Conservation (phyloP, 2,797 vertebrate genomes). For the Anguilla megastoma region DNA sequence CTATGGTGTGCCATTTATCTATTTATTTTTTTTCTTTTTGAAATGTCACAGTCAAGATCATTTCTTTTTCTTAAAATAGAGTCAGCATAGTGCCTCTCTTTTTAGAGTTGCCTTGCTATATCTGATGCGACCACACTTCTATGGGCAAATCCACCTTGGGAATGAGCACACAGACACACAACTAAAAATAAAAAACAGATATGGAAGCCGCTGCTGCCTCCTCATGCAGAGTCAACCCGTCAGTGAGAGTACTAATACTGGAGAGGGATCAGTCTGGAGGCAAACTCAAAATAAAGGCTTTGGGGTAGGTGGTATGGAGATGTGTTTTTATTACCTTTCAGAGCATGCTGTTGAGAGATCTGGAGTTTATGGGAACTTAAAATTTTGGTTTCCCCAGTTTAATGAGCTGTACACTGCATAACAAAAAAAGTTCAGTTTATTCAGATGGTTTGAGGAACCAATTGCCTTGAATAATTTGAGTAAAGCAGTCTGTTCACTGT, state of each 20-base stretch:
- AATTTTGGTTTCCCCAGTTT: too few species aligned
- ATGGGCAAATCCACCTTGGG: background rate
- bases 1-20: background rate
- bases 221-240: background rate
- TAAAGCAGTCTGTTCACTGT: too few species aligned
- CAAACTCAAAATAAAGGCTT: background rate
- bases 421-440: background rate
- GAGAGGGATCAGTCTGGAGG: background rate
- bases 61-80: background rate
- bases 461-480: too few species aligned
- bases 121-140: background rate
- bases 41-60: background rate
- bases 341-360: background rate
- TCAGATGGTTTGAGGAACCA: background rate
- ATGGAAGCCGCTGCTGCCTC: background rate
- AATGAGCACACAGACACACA: background rate
- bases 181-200: slow-evolving; percentile 4
- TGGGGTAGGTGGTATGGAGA: background rate
- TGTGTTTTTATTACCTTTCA: background rate
- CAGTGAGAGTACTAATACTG: background rate
- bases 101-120: background rate
- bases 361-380: too few species aligned
- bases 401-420: background rate
- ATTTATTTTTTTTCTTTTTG: background rate
- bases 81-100: background rate